Base-by-base conservation (phyloP, 1,140 invertebrate species). In the Lethrus apterus region DNA sequence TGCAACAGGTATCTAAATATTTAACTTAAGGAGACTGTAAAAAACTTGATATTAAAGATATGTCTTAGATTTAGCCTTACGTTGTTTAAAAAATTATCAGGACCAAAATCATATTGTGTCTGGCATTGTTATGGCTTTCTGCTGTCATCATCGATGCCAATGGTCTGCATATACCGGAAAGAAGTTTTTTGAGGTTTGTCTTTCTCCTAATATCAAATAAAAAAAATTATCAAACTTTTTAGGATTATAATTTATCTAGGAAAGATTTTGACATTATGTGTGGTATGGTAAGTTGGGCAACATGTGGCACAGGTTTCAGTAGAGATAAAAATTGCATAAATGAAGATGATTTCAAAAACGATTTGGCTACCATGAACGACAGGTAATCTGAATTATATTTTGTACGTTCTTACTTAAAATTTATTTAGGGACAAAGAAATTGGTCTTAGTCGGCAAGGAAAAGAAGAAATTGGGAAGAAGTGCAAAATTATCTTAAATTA, bases 131-230 rank as follows among this genome's bases (percentile, higher is more conserved):
- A 76, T 93, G 61, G 87, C 89, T 2, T 78, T 89, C 10, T 93
- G 90, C 63, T 93, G 90, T 66, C 89, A 93, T 70, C 89, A 93
- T 67, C 75, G 79, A 36, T 90, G 86, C 61, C 68, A 77, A 21
- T 89, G 81, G 73, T 63, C 64, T 17, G 63, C 75, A 0, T 91
- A 86, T 63, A 73, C 80, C 20, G 89, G 84, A 2, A 77, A 79
- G 56, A 34, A 71, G 1, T 83, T 75, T 52, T 67, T 85, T 17
- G 52, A 70, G 62, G 72, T 76, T 55, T 58, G 45, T 23, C 62
- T 33, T 48, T 29, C 24, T 29, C 11, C 18, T 36, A 30, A 19
- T 31, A 13, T 44, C 13, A 3, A 2, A 17, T 43, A 33, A 32
- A 9, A 14, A 8, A 26, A 15, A 29, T 17, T n/a, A 48, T 29